phyloP scores from a whole-genome alignment of 2,888 invertebrate species.

The Furcula furcula region DNA sequence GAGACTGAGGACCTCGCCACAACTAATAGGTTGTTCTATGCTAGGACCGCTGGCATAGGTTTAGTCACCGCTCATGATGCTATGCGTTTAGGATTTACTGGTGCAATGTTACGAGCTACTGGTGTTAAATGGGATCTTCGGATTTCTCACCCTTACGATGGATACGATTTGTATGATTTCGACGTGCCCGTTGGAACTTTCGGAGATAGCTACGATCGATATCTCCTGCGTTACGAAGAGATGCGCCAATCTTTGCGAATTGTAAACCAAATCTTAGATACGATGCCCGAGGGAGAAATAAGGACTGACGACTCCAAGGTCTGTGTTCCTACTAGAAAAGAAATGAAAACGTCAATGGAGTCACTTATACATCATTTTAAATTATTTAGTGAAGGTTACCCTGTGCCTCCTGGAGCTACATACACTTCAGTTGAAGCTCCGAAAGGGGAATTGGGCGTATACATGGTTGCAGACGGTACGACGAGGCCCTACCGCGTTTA shows the following conservation, averaged over 20 bases:
- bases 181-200: conserved; percentile 90
- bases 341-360: conserved; percentile 95
- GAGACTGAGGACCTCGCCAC: conserved; percentile 92
- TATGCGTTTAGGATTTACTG: conserved; percentile 85
- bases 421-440: conserved; percentile 92
- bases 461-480: conserved; percentile 92
- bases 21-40: conserved; percentile 85
- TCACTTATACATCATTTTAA: conserved; percentile 95
- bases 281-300: conserved; percentile 91
- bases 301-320: conserved; percentile 92
- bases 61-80: conserved; percentile 88
- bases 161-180: conserved; percentile 91
- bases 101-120: conserved; percentile 88
- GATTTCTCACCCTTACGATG: conserved; percentile 91
- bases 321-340: conserved; percentile 85
- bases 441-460: conserved; percentile 93
- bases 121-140: conserved; percentile 95
- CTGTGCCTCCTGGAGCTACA: conserved; percentile 91
- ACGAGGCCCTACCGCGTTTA: conserved; percentile 87
- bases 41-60: conserved; percentile 88
- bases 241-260: conserved; percentile 90
- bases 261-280: conserved; percentile 89
- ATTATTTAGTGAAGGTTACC: conserved; percentile 89
- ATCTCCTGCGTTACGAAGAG: conserved; percentile 85
- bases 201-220: conserved; percentile 93